phyloP scores from a whole-genome alignment of 2,888 invertebrate genomes.

The Rhabditophanes sp. region DNA sequence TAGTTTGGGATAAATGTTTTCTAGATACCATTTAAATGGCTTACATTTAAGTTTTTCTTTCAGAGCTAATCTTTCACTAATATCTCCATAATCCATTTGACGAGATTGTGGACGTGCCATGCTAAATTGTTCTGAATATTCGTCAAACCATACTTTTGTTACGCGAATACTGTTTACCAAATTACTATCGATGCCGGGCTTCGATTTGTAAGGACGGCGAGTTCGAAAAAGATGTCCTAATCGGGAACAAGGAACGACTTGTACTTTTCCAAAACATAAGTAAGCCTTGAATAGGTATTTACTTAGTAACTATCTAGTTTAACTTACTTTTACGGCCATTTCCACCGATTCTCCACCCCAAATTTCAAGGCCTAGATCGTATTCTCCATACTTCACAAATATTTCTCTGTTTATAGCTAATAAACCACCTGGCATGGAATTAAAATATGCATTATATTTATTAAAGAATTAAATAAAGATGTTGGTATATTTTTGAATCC shows the following conservation, averaged over 20 bases:
- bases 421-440: conserved; percentile 95
- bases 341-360: conserved; percentile 94
- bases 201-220: conserved; percentile 82
- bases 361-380: conserved; percentile 98
- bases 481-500: not conserved
- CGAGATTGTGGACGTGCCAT: conserved; percentile 48
- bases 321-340: conserved; percentile 74
- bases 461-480: conserved; percentile 4
- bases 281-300: conserved; percentile 58
- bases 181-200: conserved; percentile 64
- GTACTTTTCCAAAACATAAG: conserved; percentile 87
- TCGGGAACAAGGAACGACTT: conserved; percentile 84
- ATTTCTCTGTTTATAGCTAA: conserved; percentile 79
- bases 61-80: conserved; percentile 59
- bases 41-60: conserved; percentile 62
- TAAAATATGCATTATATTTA: no score
- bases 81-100: conserved; percentile 57
- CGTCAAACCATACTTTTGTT: conserved; percentile 99
- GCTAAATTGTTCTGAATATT: conserved; percentile 62
- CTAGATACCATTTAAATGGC: conserved; percentile 71
- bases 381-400: conserved; percentile 90
- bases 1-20: conserved; percentile 61
- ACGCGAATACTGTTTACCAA: conserved; percentile 86
- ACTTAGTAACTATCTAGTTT: not conserved
- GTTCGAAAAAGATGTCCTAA: conserved; percentile 94